Evolutionary conservation across 2,888 invertebrate genomes (phyloP).

Genomic region (Diplolepis rosae): DNA sequence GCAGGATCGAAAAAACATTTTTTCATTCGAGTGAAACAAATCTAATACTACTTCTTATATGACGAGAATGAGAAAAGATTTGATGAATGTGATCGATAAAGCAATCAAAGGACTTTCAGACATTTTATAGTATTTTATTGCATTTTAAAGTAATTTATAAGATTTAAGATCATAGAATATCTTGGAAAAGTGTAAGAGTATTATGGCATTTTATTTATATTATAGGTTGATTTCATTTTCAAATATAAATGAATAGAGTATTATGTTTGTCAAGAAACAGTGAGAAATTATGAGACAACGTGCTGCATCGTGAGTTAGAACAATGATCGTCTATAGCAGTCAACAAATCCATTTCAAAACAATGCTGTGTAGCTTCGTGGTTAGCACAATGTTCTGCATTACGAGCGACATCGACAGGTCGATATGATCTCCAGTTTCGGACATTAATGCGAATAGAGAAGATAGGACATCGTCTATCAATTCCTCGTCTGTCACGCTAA

Average conservation of each 20-base stretch:
- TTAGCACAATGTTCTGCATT: neutral
- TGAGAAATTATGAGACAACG: neutral
- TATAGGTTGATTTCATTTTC: too few species aligned
- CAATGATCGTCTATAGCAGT: neutral
- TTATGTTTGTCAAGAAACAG: neutral
- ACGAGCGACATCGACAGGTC: neutral
- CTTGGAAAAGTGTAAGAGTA: too few species aligned
- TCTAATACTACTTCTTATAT: too few species aligned
- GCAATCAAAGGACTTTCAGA: too few species aligned
- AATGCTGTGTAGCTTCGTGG: neutral
- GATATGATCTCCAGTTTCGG: neutral
- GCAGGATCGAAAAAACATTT: too few species aligned
- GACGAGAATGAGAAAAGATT: too few species aligned
- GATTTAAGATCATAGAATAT: too few species aligned
- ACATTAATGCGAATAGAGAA: neutral
- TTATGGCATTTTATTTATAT: too few species aligned
- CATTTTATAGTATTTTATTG: too few species aligned
- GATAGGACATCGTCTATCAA: neutral
- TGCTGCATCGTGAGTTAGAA: neutral
- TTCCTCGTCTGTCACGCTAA: neutral
- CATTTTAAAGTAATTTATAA: too few species aligned
- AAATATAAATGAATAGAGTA: neutral
- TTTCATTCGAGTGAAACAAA: too few species aligned
- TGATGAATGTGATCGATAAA: too few species aligned
- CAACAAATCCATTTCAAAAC: constrained; percentile 3